A percentile compares a stretch with the other conserved stretches of the same genome.
Evolutionary conservation across 1,140 invertebrate genomes (phyloP).

Genomic region (Chrysoperla carnea): DNA sequence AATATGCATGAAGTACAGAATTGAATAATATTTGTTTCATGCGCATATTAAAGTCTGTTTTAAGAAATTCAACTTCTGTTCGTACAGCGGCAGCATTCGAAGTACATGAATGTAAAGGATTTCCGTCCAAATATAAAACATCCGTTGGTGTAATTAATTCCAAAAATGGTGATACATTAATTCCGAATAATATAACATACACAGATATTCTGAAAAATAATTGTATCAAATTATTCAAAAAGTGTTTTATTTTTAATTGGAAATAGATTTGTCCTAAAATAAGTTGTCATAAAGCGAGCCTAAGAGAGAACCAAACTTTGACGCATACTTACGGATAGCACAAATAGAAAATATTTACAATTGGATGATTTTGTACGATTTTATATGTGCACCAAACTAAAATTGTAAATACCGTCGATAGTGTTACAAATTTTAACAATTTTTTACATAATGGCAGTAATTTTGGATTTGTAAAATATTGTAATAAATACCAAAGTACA

Average conservation of each 20-base stretch:
- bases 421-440: slow-evolving; percentile 14
- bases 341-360: slow-evolving; percentile 61
- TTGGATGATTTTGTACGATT: slow-evolving; percentile 48
- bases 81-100: slow-evolving; percentile 51
- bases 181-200: slow-evolving; percentile 72
- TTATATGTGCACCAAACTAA: slow-evolving; percentile 51
- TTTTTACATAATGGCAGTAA: slow-evolving; percentile 1
- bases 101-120: slow-evolving; percentile 37
- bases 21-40: slow-evolving; percentile 83
- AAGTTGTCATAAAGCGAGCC: slow-evolving; percentile 16
- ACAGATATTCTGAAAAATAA: slow-evolving; percentile 50
- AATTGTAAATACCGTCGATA: slow-evolving; percentile 23
- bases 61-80: slow-evolving; percentile 68
- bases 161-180: slow-evolving; percentile 48
- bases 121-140: slow-evolving; percentile 19
- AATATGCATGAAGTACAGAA: slow-evolving; percentile 77
- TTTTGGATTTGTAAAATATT: slow-evolving; percentile 10
- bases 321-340: slow-evolving; percentile 71
- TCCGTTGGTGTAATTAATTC: slow-evolving; percentile 31
- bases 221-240: slow-evolving; percentile 4
- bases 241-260: no score
- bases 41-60: slow-evolving; percentile 72
- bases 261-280: background rate
- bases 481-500: slow-evolving; percentile 15
- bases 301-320: no score